Percentiles rank a stretch among this genome's conserved stretches.
Conservation (phyloP, 2,797 vertebrate genomes). For the Loris lydekkerianus region DNA sequence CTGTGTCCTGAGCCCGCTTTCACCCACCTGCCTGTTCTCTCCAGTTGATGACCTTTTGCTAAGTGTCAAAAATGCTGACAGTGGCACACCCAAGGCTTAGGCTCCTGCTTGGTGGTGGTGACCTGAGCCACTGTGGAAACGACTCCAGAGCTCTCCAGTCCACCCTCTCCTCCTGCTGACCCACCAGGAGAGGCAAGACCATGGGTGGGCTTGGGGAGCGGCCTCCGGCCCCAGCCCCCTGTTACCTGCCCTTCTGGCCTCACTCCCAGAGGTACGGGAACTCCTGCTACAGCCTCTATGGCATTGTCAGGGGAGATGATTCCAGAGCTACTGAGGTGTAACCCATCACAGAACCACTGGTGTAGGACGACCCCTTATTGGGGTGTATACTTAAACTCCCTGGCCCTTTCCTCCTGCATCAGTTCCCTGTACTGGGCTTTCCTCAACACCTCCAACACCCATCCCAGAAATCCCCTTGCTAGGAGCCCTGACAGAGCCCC, state of each 20-base stretch:
- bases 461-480: neutral
- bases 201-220: accelerated
- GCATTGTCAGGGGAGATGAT: neutral
- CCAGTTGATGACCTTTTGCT: neutral
- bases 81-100: neutral
- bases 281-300: neutral
- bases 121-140: neutral
- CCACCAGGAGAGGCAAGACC: neutral
- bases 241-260: neutral
- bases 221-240: no score
- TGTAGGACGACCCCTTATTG: neutral
- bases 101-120: neutral
- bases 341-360: neutral
- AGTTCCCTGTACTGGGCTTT: neutral
- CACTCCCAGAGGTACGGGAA: neutral
- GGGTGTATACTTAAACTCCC: neutral
- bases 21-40: neutral
- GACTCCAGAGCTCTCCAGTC: neutral
- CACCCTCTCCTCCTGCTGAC: neutral
- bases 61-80: neutral
- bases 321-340: neutral
- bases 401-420: neutral
- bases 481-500: no score
- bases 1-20: neutral
- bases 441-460: neutral